Percentiles rank a stretch among this genome's conserved stretches.
These are phyloP conservation scores for Nymphicus hollandicus DNA, from an alignment of 2,113 vertebrate genomes.

Conservation along the genomic window DNA sequence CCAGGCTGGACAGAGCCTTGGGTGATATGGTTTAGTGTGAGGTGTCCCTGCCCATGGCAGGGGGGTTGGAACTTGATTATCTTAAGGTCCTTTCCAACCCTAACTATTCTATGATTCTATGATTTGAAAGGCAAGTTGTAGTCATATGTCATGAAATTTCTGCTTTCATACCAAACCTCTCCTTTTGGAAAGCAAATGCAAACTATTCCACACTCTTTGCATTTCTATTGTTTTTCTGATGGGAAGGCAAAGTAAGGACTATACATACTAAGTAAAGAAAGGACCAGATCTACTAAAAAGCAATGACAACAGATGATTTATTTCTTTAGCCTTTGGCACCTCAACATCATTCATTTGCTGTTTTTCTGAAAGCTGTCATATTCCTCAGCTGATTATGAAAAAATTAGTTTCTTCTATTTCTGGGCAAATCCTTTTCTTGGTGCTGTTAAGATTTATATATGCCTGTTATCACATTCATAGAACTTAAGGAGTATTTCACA, in stretches of 20 bases:
- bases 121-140: neutral
- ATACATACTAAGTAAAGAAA: neutral
- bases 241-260: neutral
- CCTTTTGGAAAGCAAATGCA: neutral
- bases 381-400: neutral
- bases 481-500: neutral
- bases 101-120: too few relatives aligned
- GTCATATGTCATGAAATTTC: neutral
- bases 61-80: too few relatives aligned
- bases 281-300: neutral
- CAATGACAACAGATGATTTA: neutral
- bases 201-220: neutral
- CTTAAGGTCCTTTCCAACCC: too few relatives aligned
- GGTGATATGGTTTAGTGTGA: too few relatives aligned
- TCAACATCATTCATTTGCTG: neutral
- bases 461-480: neutral
- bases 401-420: neutral
- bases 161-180: neutral
- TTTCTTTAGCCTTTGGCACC: neutral
- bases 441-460: neutral
- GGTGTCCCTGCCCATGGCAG: too few relatives aligned
- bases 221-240: neutral
- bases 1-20: too few relatives aligned
- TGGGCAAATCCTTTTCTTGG: neutral
- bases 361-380: neutral